Percentiles rank a stretch among this genome's conserved stretches.
Conservation (phyloP, 2,888 invertebrate species). For the Drosophila melanosoma region DNA sequence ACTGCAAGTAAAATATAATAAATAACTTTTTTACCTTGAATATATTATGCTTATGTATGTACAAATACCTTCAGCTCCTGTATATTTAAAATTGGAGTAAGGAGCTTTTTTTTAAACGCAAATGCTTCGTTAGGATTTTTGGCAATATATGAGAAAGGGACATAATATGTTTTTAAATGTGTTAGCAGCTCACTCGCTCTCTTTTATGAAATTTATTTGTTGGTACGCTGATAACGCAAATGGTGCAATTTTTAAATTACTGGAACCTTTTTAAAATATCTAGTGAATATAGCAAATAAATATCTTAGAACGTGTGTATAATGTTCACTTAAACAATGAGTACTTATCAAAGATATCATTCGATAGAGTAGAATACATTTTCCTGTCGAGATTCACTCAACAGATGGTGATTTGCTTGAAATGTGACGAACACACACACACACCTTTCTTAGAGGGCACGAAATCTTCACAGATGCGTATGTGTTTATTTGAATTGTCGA, state of each 20-base stretch:
- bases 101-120: neutral
- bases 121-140: neutral
- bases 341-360: neutral
- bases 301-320: neutral
- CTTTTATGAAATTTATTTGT: too few relatives aligned
- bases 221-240: neutral
- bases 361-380: neutral
- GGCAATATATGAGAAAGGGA: conserved; percentile 1
- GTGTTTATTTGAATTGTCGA: conserved; percentile 78
- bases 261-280: neutral
- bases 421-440: neutral
- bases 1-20: conserved; percentile 57
- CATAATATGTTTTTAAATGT: neutral
- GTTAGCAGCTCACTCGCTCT: neutral
- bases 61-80: neutral
- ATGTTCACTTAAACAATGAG: neutral
- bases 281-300: neutral
- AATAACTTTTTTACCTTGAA: neutral
- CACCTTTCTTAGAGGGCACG: conserved; percentile 74
- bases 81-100: neutral
- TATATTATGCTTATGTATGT: neutral
- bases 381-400: neutral
- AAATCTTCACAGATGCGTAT: conserved; percentile 76
- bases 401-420: neutral
- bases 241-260: neutral